Evolutionary conservation across 2,797 vertebrate species (phyloP).

Genomic region (Odontamblyopus rebecca): DNA sequence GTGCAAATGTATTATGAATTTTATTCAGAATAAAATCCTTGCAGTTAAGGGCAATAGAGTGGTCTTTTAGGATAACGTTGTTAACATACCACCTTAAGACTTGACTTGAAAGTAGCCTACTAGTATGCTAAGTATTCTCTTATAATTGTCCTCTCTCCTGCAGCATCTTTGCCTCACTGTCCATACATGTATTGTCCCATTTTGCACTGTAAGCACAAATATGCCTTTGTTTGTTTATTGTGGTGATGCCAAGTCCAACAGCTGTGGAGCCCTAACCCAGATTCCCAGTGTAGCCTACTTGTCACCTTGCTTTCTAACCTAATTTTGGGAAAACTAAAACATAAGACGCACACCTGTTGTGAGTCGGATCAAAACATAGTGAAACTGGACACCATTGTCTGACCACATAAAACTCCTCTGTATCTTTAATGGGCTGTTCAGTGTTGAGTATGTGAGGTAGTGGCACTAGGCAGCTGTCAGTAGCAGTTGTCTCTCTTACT

Average conservation of each 20-base stretch:
- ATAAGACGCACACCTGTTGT: constrained; percentile 44
- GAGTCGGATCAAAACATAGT: constrained; percentile 47
- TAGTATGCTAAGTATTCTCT: background rate
- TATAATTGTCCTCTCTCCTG: constrained; percentile 5
- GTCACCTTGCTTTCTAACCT: constrained; percentile 10
- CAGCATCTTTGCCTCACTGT: constrained; percentile 3
- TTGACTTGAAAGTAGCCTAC: background rate
- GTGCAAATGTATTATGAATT: background rate
- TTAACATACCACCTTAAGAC: background rate
- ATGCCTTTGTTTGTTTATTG: constrained; percentile 38
- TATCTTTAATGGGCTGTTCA: constrained; percentile 21
- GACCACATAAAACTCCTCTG: constrained; percentile 18
- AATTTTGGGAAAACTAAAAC: constrained; percentile 32
- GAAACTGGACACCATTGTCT: constrained; percentile 52
- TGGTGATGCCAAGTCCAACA: constrained; percentile 34
- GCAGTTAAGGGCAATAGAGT: background rate
- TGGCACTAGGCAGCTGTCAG: constrained; percentile 41
- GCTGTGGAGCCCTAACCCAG: constrained; percentile 43
- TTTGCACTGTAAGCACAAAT: constrained; percentile 23
- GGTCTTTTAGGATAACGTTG: background rate
- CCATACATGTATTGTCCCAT: constrained; percentile 5
- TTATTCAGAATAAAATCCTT: background rate
- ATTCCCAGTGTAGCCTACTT: constrained; percentile 29
- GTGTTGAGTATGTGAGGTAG: constrained; percentile 24
- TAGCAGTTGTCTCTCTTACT: constrained; percentile 42